Evolutionary conservation across 2,797 vertebrate species (phyloP), one percentile per base, ranked within the genome.

Genomic region (Brotula barbata): DNA sequence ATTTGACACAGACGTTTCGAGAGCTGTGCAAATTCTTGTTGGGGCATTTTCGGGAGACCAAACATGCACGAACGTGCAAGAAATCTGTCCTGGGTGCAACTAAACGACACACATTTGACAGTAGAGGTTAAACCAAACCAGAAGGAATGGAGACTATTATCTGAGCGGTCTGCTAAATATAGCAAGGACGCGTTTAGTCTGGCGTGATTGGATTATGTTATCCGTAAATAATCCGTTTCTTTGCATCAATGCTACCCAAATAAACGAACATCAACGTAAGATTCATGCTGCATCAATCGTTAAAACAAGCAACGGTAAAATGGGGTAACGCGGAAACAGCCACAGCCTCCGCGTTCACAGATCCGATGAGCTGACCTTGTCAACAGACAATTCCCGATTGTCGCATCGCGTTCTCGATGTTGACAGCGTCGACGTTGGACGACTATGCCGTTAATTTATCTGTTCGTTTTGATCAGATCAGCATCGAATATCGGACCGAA

Each of bases 121-220:
- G 28, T 33, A 6, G 11, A 55, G 2, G 34, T 14, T 28, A 19
- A 45, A 43, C 17, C 3, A 12, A 8, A n/a, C n/a, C 3, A 8
- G 5, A 48, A n/a, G 3, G 7, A 21, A 45, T 8, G 8, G 28
- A 14, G 10, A 21, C 37, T 43, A 49, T 31, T 33, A 17, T 13
- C 22, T 48, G 25, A 28, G 49, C 22, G 37, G 46, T 15, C 9
- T 25, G 45, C 63, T 68, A 73, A 74, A 70, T 74, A 81, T 71
- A 66, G 46, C 17, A n/a, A 59, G 59, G 50, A 48, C 51, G 52
- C 43, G 64, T 52, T 63, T 21, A 41, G 53, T 37, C 40, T 75
- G 62, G 58, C 68, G 63, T 57, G 67, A 66, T 39, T 51, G 64
- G 64, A 71, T 63, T 58, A 75, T 47, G 22, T 45, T 53, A 53